Conservation (phyloP, 2,113 vertebrate genomes). For the Egretta garzetta region DNA sequence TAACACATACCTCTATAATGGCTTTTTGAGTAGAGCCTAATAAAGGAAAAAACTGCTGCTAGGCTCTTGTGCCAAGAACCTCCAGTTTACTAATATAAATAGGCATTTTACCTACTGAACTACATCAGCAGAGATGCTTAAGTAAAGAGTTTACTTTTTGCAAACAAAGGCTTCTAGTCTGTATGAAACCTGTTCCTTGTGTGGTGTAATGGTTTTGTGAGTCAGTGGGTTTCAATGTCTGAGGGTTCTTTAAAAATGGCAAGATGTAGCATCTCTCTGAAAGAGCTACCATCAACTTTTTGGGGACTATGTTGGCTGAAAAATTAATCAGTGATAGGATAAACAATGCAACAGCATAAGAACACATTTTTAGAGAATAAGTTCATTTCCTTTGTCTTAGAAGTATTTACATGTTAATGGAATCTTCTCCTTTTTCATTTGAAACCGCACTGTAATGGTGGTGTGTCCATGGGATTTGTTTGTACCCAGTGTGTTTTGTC, state of each 20-base stretch:
- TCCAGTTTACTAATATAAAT: background rate
- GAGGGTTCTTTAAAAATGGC: background rate
- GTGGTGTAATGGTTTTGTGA: background rate
- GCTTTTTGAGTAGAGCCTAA: conserved; percentile 13
- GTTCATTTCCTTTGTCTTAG: background rate
- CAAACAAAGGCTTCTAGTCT: background rate
- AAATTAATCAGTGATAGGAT: background rate
- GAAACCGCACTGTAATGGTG: background rate
- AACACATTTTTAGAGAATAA: background rate
- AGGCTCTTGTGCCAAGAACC: background rate
- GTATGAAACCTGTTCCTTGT: background rate
- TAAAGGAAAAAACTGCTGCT: conserved; percentile 9
- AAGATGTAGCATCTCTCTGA: background rate
- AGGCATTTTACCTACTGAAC: background rate
- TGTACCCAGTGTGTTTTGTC: background rate
- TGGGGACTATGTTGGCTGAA: background rate
- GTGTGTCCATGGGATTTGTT: background rate
- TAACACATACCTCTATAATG: background rate
- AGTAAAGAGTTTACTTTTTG: background rate
- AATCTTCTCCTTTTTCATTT: background rate
- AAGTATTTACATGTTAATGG: background rate
- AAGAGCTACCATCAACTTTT: background rate
- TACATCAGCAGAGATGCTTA: background rate
- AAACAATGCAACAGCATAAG: background rate
- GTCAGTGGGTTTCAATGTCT: background rate